Percentiles rank a stretch among this genome's conserved stretches.
Evolutionary conservation across 2,113 vertebrate species (phyloP).

Genomic region (Himantopus leucocephalus): DNA sequence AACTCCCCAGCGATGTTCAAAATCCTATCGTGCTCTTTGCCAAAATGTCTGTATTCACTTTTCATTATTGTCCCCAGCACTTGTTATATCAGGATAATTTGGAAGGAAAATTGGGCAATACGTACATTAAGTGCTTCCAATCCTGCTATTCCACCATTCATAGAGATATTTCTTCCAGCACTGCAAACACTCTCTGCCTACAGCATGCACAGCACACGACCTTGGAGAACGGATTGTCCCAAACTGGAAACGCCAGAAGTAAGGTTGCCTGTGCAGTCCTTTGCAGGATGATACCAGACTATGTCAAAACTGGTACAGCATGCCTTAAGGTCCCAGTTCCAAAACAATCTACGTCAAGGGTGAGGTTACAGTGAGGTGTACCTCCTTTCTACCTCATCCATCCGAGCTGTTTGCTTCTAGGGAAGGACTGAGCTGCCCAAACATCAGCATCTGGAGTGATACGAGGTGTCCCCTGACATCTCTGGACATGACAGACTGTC

Average conservation of each 20-base stretch:
- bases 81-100: not conserved
- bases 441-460: not conserved
- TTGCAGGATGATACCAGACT: not conserved
- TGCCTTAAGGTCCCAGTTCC: not conserved
- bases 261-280: not conserved
- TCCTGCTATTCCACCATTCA: not conserved
- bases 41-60: not conserved
- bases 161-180: not conserved
- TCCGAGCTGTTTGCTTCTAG: not conserved
- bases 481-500: rapidly evolving
- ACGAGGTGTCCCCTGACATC: not conserved
- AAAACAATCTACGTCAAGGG: not conserved
- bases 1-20: not conserved
- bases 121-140: not conserved
- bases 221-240: not conserved
- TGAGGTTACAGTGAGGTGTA: rapidly evolving
- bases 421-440: not conserved
- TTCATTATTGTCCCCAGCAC: not conserved
- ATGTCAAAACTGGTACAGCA: not conserved
- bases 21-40: not conserved
- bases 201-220: not conserved
- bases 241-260: rapidly evolving
- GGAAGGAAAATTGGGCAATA: not conserved
- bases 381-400: not conserved
- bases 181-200: not conserved